These are phyloP conservation scores for Florisuga fusca DNA, from an alignment of 2,797 vertebrate genomes.

Conservation along the genomic window DNA sequence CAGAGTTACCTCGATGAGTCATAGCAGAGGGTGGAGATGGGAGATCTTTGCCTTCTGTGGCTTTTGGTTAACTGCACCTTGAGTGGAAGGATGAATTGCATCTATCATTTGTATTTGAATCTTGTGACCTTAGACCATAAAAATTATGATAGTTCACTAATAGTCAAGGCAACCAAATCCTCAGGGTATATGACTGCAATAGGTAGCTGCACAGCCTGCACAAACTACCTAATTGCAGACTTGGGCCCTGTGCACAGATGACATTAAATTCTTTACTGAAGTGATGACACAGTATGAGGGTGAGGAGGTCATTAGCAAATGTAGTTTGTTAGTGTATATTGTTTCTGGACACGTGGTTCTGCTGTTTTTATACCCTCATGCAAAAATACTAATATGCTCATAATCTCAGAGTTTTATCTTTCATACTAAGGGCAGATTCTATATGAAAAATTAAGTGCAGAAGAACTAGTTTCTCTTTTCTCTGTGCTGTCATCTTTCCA, in stretches of 20 bases:
- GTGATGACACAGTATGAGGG: not conserved
- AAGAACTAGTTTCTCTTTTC: not conserved
- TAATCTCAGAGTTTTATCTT: not conserved
- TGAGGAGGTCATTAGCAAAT: not conserved
- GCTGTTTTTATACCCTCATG: not conserved
- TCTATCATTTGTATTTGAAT: not conserved
- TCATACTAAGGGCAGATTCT: not conserved
- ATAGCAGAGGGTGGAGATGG: not conserved
- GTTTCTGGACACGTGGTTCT: not conserved
- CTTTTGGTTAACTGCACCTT: not conserved
- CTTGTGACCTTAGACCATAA: not conserved
- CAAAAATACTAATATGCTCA: not conserved
- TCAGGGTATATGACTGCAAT: not conserved
- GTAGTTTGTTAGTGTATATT: not conserved
- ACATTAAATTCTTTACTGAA: not conserved
- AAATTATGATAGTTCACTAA: not conserved
- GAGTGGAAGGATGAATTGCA: not conserved
- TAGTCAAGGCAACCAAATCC: not conserved
- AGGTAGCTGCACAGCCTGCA: not conserved
- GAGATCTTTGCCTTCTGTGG: not conserved
- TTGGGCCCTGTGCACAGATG: not conserved
- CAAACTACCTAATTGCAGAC: not conserved
- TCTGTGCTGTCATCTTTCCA: not conserved
- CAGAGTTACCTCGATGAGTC: not conserved
- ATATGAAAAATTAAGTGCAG: not conserved